phyloP scores from a whole-genome alignment of 2,113 vertebrate species.

The Actenoides lindsayi region DNA sequence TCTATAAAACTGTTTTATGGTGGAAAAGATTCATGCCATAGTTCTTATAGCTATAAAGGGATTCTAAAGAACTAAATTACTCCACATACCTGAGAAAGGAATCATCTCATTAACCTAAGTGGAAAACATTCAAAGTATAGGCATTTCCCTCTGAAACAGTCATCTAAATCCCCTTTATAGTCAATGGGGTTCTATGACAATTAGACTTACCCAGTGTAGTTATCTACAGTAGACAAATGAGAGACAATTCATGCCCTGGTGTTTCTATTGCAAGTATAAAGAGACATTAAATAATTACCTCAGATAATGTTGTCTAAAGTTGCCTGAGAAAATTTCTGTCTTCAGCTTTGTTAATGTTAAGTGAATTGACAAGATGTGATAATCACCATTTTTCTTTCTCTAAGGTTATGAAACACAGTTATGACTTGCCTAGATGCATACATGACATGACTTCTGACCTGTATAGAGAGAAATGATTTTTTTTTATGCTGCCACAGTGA shows the following conservation, averaged over 20 bases:
- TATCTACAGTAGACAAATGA: neutral
- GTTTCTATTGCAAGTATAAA: neutral
- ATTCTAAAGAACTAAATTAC: neutral
- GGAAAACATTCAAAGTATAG: neutral
- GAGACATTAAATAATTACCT: neutral
- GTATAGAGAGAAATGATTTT: neutral
- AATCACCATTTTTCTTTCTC: neutral
- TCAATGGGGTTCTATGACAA: neutral
- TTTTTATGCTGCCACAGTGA: neutral
- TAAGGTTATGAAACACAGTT: neutral
- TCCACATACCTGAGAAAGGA: neutral
- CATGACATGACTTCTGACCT: neutral
- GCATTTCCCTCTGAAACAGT: neutral
- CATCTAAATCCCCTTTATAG: neutral
- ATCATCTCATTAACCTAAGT: neutral
- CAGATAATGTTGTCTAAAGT: neutral
- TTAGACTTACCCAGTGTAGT: neutral
- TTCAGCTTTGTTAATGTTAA: neutral
- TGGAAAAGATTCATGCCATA: neutral
- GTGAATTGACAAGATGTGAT: neutral
- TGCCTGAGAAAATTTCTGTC: neutral
- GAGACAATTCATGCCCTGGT: neutral
- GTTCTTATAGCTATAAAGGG: neutral
- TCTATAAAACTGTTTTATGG: neutral
- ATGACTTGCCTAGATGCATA: neutral